Percentiles rank a stretch among this genome's conserved stretches.
These are phyloP conservation scores for Reticulitermes lucifugus DNA, from an alignment of 2,888 invertebrate species.

Conservation along the genomic window DNA sequence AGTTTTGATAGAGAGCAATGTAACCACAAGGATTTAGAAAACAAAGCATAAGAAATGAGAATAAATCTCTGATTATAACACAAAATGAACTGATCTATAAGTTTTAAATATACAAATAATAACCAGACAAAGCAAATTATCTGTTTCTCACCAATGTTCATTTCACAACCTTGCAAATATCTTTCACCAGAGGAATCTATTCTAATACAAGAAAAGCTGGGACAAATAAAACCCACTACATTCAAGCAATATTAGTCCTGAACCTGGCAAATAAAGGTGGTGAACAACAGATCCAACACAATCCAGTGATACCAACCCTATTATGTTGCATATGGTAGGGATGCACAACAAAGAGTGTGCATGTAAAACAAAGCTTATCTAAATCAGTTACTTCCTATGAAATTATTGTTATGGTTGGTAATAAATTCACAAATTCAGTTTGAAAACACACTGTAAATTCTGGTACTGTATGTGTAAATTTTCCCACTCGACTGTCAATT, in stretches of 20 bases:
- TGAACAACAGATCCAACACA: neutral
- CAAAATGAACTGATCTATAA: no score
- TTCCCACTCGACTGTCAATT: no score
- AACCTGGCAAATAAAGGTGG: neutral
- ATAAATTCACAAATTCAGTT: no score
- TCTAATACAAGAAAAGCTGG: constrained; percentile 19
- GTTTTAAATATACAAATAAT: no score
- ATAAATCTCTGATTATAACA: no score
- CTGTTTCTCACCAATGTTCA: neutral
- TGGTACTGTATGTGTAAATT: no score
- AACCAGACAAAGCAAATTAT: no score
- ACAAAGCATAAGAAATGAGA: no score
- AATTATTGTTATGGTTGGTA: no score
- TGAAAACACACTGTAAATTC: no score
- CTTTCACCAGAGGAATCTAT: constrained; percentile 20
- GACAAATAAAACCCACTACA: constrained; percentile 6
- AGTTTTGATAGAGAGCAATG: no score
- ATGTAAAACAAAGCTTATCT: neutral
- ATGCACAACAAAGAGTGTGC: neutral
- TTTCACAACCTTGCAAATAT: constrained; percentile 12
- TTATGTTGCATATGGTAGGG: neutral
- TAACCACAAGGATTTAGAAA: no score
- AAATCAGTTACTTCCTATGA: neutral
- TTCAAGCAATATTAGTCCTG: constrained; percentile 15
- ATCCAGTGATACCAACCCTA: neutral